Base-by-base conservation (phyloP, 2,113 vertebrate genomes). In the Cebidichthys violaceus region DNA sequence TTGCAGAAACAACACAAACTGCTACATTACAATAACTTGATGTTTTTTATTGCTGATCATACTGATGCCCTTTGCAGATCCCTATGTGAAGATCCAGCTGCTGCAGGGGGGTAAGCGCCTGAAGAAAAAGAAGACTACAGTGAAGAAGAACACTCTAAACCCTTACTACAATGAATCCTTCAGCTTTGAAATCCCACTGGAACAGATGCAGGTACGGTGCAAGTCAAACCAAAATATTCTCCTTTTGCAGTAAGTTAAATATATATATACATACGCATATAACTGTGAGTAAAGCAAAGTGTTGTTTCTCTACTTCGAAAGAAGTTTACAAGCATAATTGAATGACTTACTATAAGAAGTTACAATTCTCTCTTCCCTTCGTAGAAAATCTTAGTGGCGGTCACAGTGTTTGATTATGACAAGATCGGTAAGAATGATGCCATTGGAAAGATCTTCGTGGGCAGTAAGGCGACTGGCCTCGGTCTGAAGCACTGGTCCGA, bases 111-210 rank as follows among this genome's bases (percentile, higher is more conserved):
- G 98, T 20, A 99, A 99, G 87, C 94, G 98, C 57, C 95, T 99
- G 84, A 99, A 99, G 96, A 99, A 99, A 94, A 99, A 99, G 96
- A 99, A 99, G 95, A 99, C 98, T 0, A 99, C 98, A 0, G 98
- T 99, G 86, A 99, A 99, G 92, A 99, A 99, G 94, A 99, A 99
- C 94, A 99, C 98, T 0, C 88, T 99, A 80, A 99, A 99, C 83
- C 98, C 98, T 0, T 99, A 99, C 86, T 99, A 98, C 82, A 99
- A 99, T 0, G 98, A 99, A 83, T 99, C 98, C 35, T 99, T 99
- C 95, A 99, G 98, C 95, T 99, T 99, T 69, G 98, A 99, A 95
- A 99, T 99, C 85, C 98, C 98, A 2, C 96, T 99, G 31, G 98
- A 99, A 90, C 98, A 99, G 93, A 99, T 99, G 91, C 98, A 99